A percentile compares a stretch with the other conserved stretches of the same genome.
These are phyloP conservation scores for Hormaphis cornu DNA, from an alignment of 1,140 invertebrate species.

Conservation along the genomic window DNA sequence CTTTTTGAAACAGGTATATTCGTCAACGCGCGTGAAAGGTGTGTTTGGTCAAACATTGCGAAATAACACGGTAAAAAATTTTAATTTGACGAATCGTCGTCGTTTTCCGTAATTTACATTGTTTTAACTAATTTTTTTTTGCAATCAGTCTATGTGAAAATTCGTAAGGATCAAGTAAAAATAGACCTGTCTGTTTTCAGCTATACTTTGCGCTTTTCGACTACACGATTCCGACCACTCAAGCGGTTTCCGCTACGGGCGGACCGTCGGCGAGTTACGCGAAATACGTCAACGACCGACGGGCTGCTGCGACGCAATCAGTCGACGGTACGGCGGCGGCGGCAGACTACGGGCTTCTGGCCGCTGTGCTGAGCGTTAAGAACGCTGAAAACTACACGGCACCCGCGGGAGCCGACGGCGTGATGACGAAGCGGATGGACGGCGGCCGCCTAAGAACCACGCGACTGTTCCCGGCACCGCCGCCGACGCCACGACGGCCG, in stretches of 20 bases:
- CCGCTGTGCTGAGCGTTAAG: not conserved
- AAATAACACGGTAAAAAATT: no score
- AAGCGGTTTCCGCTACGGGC: not conserved
- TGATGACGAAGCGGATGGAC: not conserved
- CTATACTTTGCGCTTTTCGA: slow-evolving; percentile 6
- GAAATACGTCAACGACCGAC: slow-evolving; percentile 8
- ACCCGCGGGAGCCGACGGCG: not conserved
- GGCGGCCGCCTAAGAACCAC: not conserved
- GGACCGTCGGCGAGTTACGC: slow-evolving; percentile 2
- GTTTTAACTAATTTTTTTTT: no score
- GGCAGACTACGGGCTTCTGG: not conserved
- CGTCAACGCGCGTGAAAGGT: no score
- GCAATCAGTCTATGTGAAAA: no score
- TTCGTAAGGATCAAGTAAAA: no score
- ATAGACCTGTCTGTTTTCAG: not conserved
- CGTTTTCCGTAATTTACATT: no score
- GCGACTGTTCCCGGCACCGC: not conserved
- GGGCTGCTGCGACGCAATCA: not conserved
- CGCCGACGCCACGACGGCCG: not conserved
- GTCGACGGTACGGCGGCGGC: not conserved
- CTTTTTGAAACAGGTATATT: no score
- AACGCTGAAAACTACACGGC: not conserved
- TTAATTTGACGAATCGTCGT: no score
- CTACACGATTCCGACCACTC: not conserved
- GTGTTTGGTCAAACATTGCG: no score